Conservation (phyloP, 2,888 invertebrate species). For the Osmoderma eremita region DNA sequence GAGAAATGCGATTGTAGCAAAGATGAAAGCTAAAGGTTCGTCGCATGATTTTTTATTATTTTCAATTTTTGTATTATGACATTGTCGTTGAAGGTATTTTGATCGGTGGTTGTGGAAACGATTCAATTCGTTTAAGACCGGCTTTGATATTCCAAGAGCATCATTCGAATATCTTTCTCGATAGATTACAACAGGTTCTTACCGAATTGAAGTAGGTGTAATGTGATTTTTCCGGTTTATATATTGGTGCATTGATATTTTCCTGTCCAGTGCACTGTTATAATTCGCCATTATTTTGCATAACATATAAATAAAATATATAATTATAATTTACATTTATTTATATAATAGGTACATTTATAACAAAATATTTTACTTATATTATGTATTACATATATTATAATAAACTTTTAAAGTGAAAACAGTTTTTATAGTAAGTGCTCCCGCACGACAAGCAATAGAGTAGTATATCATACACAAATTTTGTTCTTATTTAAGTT, state of each 20-base stretch:
- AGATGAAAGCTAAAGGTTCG: conserved; percentile 75
- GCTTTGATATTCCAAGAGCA: conserved; percentile 85
- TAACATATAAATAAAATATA: background rate
- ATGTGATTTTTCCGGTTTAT: no score
- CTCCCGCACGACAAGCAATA: no score
- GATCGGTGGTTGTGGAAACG: conserved; percentile 85
- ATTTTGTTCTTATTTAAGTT: no score
- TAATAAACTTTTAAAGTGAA: conserved; percentile 7
- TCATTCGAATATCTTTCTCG: conserved; percentile 90
- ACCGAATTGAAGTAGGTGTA: conserved; percentile 66
- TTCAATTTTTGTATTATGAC: background rate
- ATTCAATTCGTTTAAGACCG: conserved; percentile 85
- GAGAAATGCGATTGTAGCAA: conserved; percentile 77
- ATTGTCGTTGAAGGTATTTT: conserved; percentile 74
- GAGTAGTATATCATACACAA: no score
- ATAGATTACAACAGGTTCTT: conserved; percentile 77
- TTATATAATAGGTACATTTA: conserved; percentile 14
- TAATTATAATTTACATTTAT: conserved; percentile 13
- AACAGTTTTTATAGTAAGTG: background rate
- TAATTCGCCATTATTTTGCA: no score
- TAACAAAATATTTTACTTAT: conserved; percentile 27
- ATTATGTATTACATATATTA: background rate
- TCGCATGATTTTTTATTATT: background rate
- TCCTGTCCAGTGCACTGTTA: no score
- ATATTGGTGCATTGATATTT: no score